Conservation (phyloP, 2,113 vertebrate species). For the Malurus alboscapulatus region DNA sequence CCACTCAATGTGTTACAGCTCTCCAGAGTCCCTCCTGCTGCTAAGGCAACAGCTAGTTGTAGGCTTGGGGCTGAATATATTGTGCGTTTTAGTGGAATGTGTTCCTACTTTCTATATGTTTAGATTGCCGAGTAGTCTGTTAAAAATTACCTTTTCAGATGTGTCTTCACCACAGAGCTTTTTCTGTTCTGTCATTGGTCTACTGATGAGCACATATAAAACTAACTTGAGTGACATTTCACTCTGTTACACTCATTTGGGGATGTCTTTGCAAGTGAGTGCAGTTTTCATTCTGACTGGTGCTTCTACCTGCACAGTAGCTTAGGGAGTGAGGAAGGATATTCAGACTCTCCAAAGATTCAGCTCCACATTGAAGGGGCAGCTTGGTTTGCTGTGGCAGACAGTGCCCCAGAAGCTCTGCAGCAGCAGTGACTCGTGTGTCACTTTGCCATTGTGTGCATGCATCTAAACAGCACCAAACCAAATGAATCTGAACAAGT, state of each 20-base stretch:
- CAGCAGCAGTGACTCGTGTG: background rate
- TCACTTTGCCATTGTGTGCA: rapidly evolving
- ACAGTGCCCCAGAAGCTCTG: background rate
- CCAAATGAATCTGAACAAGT: background rate
- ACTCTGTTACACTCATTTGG: background rate
- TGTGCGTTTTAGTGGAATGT: background rate
- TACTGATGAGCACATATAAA: background rate
- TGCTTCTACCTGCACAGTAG: background rate
- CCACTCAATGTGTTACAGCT: background rate
- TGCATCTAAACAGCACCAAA: background rate
- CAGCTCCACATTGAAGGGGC: background rate
- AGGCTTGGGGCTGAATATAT: background rate
- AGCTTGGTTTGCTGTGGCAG: background rate
- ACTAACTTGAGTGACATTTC: background rate
- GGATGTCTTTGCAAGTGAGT: rapidly evolving
- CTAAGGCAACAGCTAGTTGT: background rate
- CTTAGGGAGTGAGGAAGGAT: background rate
- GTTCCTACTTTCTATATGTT: background rate
- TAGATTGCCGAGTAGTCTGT: background rate
- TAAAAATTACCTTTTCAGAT: background rate
- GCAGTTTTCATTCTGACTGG: background rate
- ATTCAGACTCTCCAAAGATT: background rate
- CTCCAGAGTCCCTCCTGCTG: background rate
- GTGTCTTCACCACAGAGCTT: background rate
- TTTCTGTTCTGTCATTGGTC: background rate